Conservation (phyloP, 2,113 vertebrate genomes). For the Platichthys stellatus region DNA sequence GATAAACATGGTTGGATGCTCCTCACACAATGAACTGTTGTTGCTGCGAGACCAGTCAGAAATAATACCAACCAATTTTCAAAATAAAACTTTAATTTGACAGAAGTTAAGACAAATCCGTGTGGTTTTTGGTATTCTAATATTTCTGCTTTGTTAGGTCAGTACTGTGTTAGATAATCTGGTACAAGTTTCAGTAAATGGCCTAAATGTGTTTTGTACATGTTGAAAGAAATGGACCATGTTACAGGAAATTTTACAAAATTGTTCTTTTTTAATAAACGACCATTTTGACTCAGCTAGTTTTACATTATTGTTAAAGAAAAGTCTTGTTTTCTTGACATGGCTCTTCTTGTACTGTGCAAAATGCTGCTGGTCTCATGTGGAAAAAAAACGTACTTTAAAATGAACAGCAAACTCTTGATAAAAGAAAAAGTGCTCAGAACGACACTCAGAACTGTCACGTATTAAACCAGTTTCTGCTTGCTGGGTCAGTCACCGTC, state of each 20-base stretch:
- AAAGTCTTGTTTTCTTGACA: slow-evolving; percentile 58
- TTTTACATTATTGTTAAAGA: slow-evolving; percentile 56
- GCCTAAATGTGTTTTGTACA: too few species aligned
- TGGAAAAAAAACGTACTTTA: slow-evolving; percentile 72
- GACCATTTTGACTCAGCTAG: slow-evolving; percentile 83
- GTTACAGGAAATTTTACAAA: slow-evolving; percentile 58
- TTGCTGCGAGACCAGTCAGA: neutral
- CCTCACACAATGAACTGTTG: too few species aligned
- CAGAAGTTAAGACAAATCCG: neutral
- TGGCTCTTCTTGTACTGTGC: slow-evolving; percentile 85
- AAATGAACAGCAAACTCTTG: slow-evolving; percentile 64
- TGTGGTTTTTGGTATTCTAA: neutral
- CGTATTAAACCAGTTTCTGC: neutral
- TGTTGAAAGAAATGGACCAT: neutral
- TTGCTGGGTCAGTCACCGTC: neutral
- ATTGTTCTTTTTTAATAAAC: slow-evolving; percentile 89
- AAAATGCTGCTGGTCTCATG: slow-evolving; percentile 78
- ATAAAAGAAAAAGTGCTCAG: slow-evolving; percentile 18
- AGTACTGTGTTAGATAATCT: neutral
- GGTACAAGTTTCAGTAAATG: neutral
- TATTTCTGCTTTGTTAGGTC: neutral
- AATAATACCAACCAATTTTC: neutral
- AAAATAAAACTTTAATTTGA: neutral
- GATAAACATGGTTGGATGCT: too few species aligned
- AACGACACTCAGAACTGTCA: neutral